Base-by-base conservation (phyloP, 2,113 vertebrate species). In the Notothenia rossii region DNA sequence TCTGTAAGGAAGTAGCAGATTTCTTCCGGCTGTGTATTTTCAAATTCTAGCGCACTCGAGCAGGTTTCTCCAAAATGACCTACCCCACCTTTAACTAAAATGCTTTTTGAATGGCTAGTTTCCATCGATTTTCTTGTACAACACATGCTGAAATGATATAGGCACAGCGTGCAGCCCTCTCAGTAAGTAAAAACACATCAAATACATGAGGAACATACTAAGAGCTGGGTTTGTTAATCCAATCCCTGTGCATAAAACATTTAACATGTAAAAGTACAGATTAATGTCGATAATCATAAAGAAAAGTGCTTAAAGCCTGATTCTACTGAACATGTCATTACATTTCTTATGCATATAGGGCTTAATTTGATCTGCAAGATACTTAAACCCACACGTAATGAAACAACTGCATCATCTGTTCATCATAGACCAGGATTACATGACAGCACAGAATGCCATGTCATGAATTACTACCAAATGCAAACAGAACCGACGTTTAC, bases 351-450 rank as follows among this genome's bases (percentile, higher is more conserved):
- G 36, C 40, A 66, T 68, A 10, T 50, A 10, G 5, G 33, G 7
- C 2, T 29, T 65, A 6, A 10, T 60, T 22, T 46, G 51, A 20
- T 2, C 20, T 48, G 9, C 20, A 1, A 2, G 18, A 60, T n/a
- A 49, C 40, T 63, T 45, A 22, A 55, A 69, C 56, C n/a, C 54
- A 67, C 58, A 17, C 7, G 11, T 22, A 45, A 55, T 15, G 48
- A 73, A 70, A 43, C 15, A 59, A 59, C 25, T 49, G 33, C 15
- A 70, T 74, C 70, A 65, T 78, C 58, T 77, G 51, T 67, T 76
- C 20, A 3, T 59, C 25, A 72, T 20, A 55, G 74, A 82, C 29
- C 66, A 60, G 45, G 45, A 79, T 70, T 75, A 61, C 6, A 65
- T 22, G 7, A 69, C 61, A 59, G 33, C 8, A 55, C 14, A 59